Evolutionary conservation across 2,113 vertebrate genomes (phyloP), one percentile per base, ranked within the genome.

Genomic region (Macquaria ambigua): DNA sequence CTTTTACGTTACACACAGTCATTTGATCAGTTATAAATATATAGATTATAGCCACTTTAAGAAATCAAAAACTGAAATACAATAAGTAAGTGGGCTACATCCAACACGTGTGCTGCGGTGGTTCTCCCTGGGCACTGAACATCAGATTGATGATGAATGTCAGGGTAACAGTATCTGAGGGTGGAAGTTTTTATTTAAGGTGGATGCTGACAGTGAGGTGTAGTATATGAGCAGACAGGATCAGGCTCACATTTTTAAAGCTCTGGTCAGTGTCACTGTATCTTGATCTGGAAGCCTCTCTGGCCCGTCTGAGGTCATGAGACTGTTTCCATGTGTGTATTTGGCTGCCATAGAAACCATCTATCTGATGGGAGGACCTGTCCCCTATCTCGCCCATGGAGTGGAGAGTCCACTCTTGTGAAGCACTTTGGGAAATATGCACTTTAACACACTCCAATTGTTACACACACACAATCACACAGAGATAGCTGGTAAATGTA

Each of bases 311-410:
- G 72, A 85, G 67, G 77, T 86, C 84, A 83, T 62, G 53, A n/a
- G 81, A 79, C 77, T 86, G 86, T 92, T 90, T 89, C 61, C 34
- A 43, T 84, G 73, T 89, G 72, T 91, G 68, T 84, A 28, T 82
- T 75, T 46, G 6, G 74, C 82, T 68, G 50, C 81, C 75, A 71
- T 86, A 89, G 93, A 85, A 88, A 93, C 90, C 53, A 25, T 41
- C 3, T 31, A 10, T 89, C 69, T 83, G 82, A 86, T 76, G 61
- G 74, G 63, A 56, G 28, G 41, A 89, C 80, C 61, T 62, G 82
- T 77, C 50, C 53, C 20, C 48, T 75, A 69, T 90, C 74, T 74
- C 7, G 43, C 46, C 34, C 68, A 34, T 34, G 34, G 34, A 34
- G 9, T 59, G 46, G 78, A 28, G 43, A 82, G 67, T 76, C 79